Base-by-base conservation (phyloP, 2,888 invertebrate genomes). In the Zaprionus lineosus region DNA sequence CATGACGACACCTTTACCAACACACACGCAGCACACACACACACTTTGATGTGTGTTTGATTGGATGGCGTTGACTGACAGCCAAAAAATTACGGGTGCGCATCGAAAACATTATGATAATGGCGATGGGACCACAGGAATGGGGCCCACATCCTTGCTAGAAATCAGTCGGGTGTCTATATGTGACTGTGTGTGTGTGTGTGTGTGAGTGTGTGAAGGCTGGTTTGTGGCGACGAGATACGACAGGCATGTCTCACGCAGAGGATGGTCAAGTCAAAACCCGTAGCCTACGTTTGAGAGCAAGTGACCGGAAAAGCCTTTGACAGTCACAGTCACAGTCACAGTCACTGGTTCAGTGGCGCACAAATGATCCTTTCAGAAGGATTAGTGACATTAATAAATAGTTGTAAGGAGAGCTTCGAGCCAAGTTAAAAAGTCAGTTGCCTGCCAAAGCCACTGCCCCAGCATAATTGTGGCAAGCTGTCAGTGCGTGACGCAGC, bases 21-120 rank as follows among this genome's bases (percentile, higher is more conserved):
- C n/a, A n/a, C n/a, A n/a, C n/a, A n/a, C n/a, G n/a, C n/a, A n/a
- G n/a, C n/a, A n/a, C n/a, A n/a, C n/a, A n/a, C n/a, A n/a, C n/a
- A 9, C 46, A 48, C 56, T 52, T 60, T 74, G 58, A 58, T 61
- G 52, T 50, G 63, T 48, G 47, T 43, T 63, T 50, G 40, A 74
- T 77, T 66, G 51, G 70, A 70, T 74, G 63, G 53, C 50, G 16
- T 29, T 36, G 50, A 59, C 21, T 57, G 64, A 52, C 56, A 52
- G 47, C 8, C 51, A 39, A 40, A 64, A 53, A 53, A 37, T 58
- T 46, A 39, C 44, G 16, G 16, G 9, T 12, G 29, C 40, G 34
- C 47, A 58, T 52, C 52, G 40, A 12, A 43, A 66, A 56, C 75
- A 68, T 77, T 78, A 71, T 64, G 61, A 55, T 71, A 78, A 74